phyloP scores from a whole-genome alignment of 1,140 invertebrate genomes.

The Drosophila simulans region DNA sequence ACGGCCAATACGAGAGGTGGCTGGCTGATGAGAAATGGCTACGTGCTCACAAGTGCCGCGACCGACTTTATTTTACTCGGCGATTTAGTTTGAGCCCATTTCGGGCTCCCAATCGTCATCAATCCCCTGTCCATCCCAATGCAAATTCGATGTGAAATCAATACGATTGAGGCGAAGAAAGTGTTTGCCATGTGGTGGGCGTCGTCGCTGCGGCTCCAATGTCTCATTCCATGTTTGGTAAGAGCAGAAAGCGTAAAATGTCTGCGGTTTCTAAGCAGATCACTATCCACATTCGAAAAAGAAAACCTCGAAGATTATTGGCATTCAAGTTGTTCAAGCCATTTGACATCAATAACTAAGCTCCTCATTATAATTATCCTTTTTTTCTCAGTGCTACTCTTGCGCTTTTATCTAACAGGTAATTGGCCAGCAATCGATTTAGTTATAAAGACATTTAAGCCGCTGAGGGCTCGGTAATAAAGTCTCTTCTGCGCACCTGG shows the following conservation, averaged over 20 bases:
- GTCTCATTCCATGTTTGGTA: constrained; percentile 2
- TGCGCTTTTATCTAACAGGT: not conserved
- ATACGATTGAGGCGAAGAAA: constrained; percentile 46
- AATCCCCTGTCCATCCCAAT: constrained; percentile 22
- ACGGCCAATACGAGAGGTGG: constrained; percentile 23
- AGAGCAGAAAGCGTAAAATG: constrained; percentile 58
- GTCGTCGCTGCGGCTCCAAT: not conserved
- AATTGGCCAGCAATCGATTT: constrained; percentile 42
- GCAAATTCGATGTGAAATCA: constrained; percentile 25
- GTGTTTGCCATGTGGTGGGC: constrained; percentile 58
- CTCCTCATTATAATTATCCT: not conserved
- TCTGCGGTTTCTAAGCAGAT: constrained; percentile 12
- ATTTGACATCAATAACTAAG: not conserved
- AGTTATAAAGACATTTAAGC: constrained; percentile 57
- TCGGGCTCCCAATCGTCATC: constrained; percentile 21
- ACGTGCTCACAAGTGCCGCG: constrained; percentile 52
- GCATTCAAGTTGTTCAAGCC: not conserved
- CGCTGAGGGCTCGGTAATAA: not conserved
- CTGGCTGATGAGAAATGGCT: constrained; percentile 63
- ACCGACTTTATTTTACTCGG: constrained; percentile 12
- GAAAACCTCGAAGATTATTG: not conserved
- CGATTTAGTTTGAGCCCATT: constrained; percentile 3
- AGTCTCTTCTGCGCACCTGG: constrained; percentile 19
- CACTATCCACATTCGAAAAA: not conserved
- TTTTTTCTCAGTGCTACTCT: not conserved